A percentile compares a stretch with the other conserved stretches of the same genome.
Evolutionary conservation across 2,888 invertebrate genomes (phyloP).

Genomic region (Eurois occulta): DNA sequence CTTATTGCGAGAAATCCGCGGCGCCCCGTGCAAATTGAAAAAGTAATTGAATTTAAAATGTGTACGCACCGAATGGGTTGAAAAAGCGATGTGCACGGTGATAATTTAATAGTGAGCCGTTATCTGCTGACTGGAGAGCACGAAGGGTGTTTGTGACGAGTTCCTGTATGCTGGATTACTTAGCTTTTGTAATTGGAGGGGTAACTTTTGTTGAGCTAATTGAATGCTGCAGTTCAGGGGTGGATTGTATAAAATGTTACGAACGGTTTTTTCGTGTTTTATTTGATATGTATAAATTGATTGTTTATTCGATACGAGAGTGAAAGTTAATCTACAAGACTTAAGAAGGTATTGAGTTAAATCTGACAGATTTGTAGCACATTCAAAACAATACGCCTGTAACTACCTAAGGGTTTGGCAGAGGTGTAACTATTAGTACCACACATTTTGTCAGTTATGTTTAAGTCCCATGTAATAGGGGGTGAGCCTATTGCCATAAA

Average conservation of each 20-base stretch:
- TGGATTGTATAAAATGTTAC: not conserved
- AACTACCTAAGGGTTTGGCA: too few species aligned
- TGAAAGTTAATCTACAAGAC: not conserved
- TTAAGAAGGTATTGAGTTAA: too few species aligned
- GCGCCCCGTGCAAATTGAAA: slow-evolving; percentile 74
- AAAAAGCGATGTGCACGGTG: slow-evolving; percentile 64
- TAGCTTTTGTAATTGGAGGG: slow-evolving; percentile 40
- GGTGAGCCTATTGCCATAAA: not conserved
- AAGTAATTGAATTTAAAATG: slow-evolving; percentile 81
- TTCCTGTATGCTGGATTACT: slow-evolving; percentile 33
- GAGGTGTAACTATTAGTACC: not conserved
- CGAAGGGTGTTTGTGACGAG: slow-evolving; percentile 38
- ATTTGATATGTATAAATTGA: not conserved
- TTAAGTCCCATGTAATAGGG: not conserved
- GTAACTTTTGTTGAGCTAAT: slow-evolving; percentile 47
- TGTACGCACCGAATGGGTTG: slow-evolving; percentile 64
- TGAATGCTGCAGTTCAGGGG: slow-evolving; percentile 10
- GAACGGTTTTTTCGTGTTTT: not conserved
- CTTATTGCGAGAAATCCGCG: slow-evolving; percentile 70
- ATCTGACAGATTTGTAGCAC: too few species aligned
- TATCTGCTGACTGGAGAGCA: slow-evolving; percentile 39
- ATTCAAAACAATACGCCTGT: too few species aligned
- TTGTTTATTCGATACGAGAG: not conserved
- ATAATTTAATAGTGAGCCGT: slow-evolving; percentile 70
- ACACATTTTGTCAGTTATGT: not conserved